Conservation (phyloP, 2,888 invertebrate genomes). For the Mamestra brassicae region DNA sequence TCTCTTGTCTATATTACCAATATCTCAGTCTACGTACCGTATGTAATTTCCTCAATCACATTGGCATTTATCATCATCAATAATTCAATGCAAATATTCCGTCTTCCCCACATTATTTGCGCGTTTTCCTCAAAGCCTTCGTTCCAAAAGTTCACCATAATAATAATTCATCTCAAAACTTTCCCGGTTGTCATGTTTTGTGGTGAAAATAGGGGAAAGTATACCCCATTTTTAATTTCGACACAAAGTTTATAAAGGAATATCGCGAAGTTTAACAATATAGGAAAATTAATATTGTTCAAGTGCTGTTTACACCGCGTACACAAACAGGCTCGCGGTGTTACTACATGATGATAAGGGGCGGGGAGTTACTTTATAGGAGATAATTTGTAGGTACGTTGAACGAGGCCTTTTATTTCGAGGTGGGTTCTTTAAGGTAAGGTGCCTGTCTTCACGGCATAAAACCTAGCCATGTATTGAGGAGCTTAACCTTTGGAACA, state of each 20-base stretch:
- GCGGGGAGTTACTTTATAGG: neutral
- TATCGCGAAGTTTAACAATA: conserved; percentile 59
- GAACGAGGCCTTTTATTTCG: neutral
- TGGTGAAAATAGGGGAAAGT: conserved; percentile 39
- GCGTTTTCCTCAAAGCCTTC: conserved; percentile 46
- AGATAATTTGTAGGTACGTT: neutral
- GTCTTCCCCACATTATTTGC: conserved; percentile 42
- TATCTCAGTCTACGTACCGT: neutral
- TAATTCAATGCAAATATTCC: conserved; percentile 11
- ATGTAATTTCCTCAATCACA: conserved; percentile 35
- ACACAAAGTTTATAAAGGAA: conserved; percentile 53
- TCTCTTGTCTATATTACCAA: neutral
- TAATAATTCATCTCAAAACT: conserved; percentile 60
- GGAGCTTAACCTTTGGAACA: no score
- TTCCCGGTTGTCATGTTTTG: conserved; percentile 56
- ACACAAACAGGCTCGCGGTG: neutral
- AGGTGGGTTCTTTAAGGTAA: neutral
- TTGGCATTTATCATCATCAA: conserved; percentile 36
- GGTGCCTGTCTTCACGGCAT: no score
- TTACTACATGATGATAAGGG: neutral
- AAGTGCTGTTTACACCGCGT: conserved; percentile 34
- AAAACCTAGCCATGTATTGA: no score
- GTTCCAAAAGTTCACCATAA: conserved; percentile 45
- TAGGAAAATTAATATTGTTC: conserved; percentile 54
- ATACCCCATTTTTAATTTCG: conserved; percentile 61